Evolutionary conservation across 2,888 invertebrate genomes (phyloP), one percentile per base, ranked within the genome.

Genomic region (Ormyrus pomaceus): DNA sequence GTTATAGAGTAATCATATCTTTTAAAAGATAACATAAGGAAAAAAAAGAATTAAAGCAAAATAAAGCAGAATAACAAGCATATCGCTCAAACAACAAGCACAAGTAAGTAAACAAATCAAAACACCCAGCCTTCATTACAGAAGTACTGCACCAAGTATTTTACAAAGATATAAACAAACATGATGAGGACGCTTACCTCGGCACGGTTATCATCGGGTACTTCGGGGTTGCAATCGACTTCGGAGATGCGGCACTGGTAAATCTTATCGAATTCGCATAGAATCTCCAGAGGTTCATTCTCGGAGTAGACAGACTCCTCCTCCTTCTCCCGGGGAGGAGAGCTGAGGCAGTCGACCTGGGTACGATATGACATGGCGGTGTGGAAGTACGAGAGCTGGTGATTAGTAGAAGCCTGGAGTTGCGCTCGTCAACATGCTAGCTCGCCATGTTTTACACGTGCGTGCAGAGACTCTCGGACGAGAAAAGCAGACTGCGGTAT

Each of bases 211-310:
- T 71, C 72, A 5, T 66, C 62, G 13, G 61, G 34, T 53, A 55
- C 50, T 9, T 64, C 55, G 34, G n/a, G 19, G 48, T 59, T 56
- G n/a, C 10, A 48, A 9, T 82, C 80, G 9, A 82, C 72, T 10
- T 80, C 72, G 19, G 66, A 72, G 11, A 82, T 55, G 1, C 75
- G 74, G 3, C 50, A 5, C 51, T 50, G 10, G 69, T 82, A 82
- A 2, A 72, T 9, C 0, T 66, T 19, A n/a, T 80, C 80, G 45
- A 80, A 78, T 46, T 82, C 68, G 6, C 55, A 6, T 10, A 82
- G 45, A 1, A 78, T 74, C 34, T 59, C 55, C n/a, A 82, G 55
- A n/a, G 80, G 66, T 13, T 82, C 79, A 59, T 46, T 81, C 6
- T 78, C 75, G 19, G 59, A 10, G 50, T 56, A 53, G 6, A 13